phyloP scores from a whole-genome alignment of 1,140 invertebrate species.

The Pollicipes pollicipes region DNA sequence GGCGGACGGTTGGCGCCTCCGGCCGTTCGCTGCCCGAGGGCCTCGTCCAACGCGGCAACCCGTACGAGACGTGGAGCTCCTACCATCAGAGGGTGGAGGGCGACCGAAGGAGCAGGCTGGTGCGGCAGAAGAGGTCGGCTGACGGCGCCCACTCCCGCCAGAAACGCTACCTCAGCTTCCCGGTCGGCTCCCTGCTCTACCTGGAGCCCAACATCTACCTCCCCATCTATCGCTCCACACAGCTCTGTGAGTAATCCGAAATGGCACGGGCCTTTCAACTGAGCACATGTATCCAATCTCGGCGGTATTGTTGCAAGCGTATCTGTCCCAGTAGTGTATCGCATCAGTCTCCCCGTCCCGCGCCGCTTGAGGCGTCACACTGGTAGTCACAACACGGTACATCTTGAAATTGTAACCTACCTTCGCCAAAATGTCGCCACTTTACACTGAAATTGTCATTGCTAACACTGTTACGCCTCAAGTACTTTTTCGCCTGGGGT shows the following conservation, averaged over 20 bases:
- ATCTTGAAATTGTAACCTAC: too few species aligned
- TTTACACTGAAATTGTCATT: too few species aligned
- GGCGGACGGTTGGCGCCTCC: not conserved
- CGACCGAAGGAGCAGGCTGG: not conserved
- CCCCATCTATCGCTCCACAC: constrained; percentile 9
- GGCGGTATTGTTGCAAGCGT: too few species aligned
- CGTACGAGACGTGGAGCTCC: not conserved
- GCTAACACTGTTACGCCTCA: too few species aligned
- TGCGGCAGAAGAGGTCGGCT: not conserved
- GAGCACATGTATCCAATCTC: too few species aligned
- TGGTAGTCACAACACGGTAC: too few species aligned
- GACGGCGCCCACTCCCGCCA: not conserved
- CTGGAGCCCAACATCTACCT: constrained; percentile 17
- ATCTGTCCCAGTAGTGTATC: too few species aligned
- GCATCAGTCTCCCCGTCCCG: too few species aligned
- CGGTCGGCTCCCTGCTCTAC: constrained; percentile 12
- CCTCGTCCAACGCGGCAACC: not conserved
- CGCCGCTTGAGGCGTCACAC: too few species aligned
- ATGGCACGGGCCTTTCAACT: too few species aligned
- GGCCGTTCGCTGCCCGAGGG: not conserved
- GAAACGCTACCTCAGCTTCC: constrained; percentile 4
- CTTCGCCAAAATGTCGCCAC: too few species aligned
- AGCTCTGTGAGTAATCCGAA: not conserved
- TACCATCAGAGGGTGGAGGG: not conserved
- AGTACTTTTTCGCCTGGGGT: too few species aligned